Conservation (phyloP, 2,797 vertebrate genomes). For the Linurgus olivaceus region DNA sequence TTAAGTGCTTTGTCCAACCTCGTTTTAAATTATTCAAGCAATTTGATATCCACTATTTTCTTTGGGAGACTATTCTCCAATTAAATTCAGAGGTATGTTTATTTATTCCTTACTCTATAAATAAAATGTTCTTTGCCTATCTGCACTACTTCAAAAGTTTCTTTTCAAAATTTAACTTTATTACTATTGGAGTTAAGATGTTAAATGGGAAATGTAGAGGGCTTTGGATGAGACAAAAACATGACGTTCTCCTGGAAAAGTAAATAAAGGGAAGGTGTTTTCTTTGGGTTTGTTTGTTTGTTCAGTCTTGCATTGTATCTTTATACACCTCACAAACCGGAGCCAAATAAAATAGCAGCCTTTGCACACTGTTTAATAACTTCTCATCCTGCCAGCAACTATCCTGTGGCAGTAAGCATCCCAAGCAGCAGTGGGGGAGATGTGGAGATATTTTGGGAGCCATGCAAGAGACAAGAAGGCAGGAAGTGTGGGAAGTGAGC, state of each 20-base stretch:
- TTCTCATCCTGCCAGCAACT: background rate
- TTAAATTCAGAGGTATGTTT: background rate
- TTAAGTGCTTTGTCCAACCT: slow-evolving; percentile 18
- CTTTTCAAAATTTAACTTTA: background rate
- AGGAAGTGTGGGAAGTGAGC: background rate
- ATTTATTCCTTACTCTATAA: background rate
- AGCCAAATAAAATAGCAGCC: background rate
- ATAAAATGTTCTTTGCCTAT: background rate
- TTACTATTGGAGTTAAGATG: background rate
- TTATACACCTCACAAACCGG: background rate
- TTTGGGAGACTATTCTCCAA: background rate
- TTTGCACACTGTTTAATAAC: background rate
- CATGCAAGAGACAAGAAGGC: background rate
- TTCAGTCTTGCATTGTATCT: background rate
- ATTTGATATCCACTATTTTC: slow-evolving; percentile 26
- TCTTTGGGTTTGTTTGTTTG: background rate
- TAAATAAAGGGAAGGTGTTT: background rate
- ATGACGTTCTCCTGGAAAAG: background rate
- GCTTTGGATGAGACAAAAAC: background rate
- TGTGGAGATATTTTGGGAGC: background rate
- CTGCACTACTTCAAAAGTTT: background rate
- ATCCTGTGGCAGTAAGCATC: background rate
- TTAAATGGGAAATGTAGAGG: background rate
- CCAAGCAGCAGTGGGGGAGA: background rate
- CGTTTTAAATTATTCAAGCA: slow-evolving; percentile 55